These are phyloP conservation scores for Sebastolobus altivelis DNA, from an alignment of 2,797 vertebrate species.

Conservation along the genomic window DNA sequence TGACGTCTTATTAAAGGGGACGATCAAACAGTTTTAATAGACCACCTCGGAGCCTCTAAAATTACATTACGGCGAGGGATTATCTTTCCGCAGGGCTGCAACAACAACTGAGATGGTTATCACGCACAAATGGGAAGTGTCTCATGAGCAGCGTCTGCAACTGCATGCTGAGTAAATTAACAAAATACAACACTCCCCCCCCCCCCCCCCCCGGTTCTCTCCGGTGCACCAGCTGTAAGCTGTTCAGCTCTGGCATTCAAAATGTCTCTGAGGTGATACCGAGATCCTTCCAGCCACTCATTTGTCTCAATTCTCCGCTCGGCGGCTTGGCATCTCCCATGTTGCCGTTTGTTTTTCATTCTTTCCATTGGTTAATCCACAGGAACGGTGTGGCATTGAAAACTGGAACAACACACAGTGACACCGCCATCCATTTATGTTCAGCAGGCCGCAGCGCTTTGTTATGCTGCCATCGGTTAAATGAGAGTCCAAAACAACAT, in stretches of 20 bases:
- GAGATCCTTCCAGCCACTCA: background rate
- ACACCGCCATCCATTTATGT: background rate
- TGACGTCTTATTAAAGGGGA: background rate
- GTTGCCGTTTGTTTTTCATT: conserved; percentile 36
- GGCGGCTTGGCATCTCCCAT: conserved; percentile 2
- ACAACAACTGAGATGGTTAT: conserved; percentile 5
- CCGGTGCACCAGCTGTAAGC: conserved; percentile 18
- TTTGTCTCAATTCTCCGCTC: conserved; percentile 31
- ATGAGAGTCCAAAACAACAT: conserved; percentile 38
- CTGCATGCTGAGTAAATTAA: conserved; percentile 20
- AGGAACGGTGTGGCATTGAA: conserved; percentile 27
- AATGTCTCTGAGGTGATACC: conserved; percentile 28
- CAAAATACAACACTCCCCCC: background rate
- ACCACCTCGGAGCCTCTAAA: background rate
- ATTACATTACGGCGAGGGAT: background rate
- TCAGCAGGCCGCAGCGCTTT: background rate
- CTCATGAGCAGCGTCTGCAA: conserved; percentile 28
- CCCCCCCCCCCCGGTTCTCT: background rate
- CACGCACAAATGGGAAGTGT: conserved; percentile 11
- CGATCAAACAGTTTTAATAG: conserved; percentile 2
- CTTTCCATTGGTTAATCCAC: conserved; percentile 20
- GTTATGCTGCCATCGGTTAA: conserved; percentile 14
- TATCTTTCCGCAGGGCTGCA: background rate
- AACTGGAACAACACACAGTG: conserved; percentile 25
- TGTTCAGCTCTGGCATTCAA: conserved; percentile 17